Evolutionary conservation across 1,140 invertebrate genomes (phyloP).

Genomic region (Metaphire vulgaris): DNA sequence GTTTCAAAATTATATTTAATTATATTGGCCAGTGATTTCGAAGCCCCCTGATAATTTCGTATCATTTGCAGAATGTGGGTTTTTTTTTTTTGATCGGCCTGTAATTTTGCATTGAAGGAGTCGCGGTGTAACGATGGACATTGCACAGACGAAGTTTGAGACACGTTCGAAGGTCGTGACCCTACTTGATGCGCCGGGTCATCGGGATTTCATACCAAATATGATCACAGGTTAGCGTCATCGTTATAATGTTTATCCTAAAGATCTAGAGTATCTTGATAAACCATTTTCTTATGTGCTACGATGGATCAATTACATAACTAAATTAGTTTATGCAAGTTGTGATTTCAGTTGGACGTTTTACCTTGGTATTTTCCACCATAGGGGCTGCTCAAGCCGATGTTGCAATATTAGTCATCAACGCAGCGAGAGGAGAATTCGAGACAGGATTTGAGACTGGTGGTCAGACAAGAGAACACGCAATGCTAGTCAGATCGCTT

Average conservation of each 20-base stretch:
- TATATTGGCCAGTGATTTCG: too few species aligned
- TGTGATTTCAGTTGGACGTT: too few species aligned
- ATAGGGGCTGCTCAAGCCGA: conserved; percentile 84
- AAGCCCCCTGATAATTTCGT: too few species aligned
- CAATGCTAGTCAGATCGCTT: conserved; percentile 98
- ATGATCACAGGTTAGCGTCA: conserved; percentile 71
- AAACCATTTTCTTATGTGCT: background rate
- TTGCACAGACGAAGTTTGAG: conserved; percentile 86
- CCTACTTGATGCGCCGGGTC: conserved; percentile 96
- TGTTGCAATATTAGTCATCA: conserved; percentile 93
- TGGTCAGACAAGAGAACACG: conserved; percentile 97
- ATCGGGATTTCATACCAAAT: conserved; percentile 99
- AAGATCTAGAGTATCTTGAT: background rate
- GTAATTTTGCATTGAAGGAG: too few species aligned
- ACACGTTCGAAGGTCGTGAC: conserved; percentile 99
- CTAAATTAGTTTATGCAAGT: background rate
- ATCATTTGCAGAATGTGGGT: too few species aligned
- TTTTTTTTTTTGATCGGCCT: too few species aligned
- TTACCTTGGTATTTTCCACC: too few species aligned
- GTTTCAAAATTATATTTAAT: too few species aligned
- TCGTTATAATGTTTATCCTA: too few species aligned
- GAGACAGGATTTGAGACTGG: conserved; percentile 99
- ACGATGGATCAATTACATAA: background rate
- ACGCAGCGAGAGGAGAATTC: conserved; percentile 98
- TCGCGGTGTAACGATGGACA: conserved; percentile 92